phyloP scores from a whole-genome alignment of 2,888 invertebrate genomes.

The Seladonia tumulorum region DNA sequence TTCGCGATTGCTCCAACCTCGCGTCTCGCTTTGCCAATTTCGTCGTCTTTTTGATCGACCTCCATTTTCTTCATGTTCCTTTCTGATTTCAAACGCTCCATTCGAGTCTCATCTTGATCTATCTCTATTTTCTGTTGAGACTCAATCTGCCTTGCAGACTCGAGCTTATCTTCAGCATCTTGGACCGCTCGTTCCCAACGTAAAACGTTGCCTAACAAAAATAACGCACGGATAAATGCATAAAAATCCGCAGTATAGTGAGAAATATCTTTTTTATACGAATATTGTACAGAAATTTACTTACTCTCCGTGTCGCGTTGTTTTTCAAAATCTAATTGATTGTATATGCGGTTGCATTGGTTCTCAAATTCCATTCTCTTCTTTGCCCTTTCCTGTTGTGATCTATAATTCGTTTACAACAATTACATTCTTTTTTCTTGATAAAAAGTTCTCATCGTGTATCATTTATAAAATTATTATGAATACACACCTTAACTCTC shows the following conservation, averaged over 20 bases:
- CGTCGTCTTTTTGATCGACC: slow-evolving; percentile 94
- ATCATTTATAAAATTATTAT: not conserved
- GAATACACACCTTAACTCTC: slow-evolving; percentile 90
- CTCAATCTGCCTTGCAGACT: slow-evolving; percentile 91
- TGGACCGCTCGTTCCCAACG: slow-evolving; percentile 97
- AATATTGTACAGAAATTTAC: slow-evolving; percentile 28
- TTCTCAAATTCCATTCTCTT: slow-evolving; percentile 98
- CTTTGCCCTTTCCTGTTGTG: slow-evolving; percentile 97
- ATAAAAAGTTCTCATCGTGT: not conserved
- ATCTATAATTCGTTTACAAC: slow-evolving; percentile 81
- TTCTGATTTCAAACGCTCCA: slow-evolving; percentile 92
- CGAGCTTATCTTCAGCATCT: slow-evolving; percentile 95
- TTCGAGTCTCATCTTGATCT: slow-evolving; percentile 93
- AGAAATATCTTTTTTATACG: not conserved
- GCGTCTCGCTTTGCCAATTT: slow-evolving; percentile 91
- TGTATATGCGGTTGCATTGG: slow-evolving; percentile 96
- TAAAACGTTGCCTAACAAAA: slow-evolving; percentile 91
- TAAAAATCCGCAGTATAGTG: too few species aligned
- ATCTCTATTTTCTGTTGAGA: slow-evolving; percentile 91
- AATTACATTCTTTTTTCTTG: not conserved
- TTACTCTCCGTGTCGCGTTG: slow-evolving; percentile 96
- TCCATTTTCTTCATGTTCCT: slow-evolving; percentile 91
- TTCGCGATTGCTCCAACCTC: slow-evolving; percentile 94
- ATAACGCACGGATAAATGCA: not conserved
- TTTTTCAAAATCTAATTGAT: slow-evolving; percentile 98